A percentile compares a stretch with the other conserved stretches of the same genome.
Evolutionary conservation across 1,140 invertebrate genomes (phyloP).

Genomic region (Bombus haemorrhoidalis): DNA sequence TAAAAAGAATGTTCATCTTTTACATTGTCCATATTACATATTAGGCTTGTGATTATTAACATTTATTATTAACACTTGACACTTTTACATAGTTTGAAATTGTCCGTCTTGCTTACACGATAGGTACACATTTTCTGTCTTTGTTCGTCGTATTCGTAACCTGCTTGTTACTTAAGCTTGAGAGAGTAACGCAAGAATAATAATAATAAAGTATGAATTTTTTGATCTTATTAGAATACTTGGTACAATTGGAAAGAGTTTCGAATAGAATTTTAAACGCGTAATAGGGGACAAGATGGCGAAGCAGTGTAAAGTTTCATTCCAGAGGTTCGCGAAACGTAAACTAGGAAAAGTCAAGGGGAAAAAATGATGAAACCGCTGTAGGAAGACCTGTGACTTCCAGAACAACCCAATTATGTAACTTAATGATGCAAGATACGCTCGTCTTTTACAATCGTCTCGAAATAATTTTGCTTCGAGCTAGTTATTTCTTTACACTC

Average conservation of each 20-base stretch:
- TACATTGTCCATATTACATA: too few species aligned
- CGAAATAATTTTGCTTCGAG: not conserved
- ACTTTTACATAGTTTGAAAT: too few species aligned
- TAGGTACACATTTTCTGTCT: too few species aligned
- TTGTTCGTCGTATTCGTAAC: too few species aligned
- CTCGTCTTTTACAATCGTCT: not conserved
- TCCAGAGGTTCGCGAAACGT: not conserved
- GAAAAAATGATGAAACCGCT: not conserved
- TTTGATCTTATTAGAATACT: not conserved
- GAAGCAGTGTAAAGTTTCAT: too few species aligned
- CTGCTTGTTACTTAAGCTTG: too few species aligned
- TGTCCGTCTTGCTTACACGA: too few species aligned
- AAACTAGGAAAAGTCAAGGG: not conserved
- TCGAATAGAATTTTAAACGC: not conserved
- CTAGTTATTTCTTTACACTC: not conserved
- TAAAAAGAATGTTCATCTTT: too few species aligned
- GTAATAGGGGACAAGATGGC: too few species aligned
- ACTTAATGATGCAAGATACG: slow-evolving; percentile 4
- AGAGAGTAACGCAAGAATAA: too few species aligned
- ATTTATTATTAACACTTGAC: too few species aligned
- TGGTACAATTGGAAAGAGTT: not conserved
- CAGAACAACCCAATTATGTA: not conserved
- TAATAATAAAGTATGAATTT: not conserved
- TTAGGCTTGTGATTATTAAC: too few species aligned
- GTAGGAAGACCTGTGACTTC: not conserved